Conservation (phyloP, 2,113 vertebrate species). For the Crocuta crocuta region DNA sequence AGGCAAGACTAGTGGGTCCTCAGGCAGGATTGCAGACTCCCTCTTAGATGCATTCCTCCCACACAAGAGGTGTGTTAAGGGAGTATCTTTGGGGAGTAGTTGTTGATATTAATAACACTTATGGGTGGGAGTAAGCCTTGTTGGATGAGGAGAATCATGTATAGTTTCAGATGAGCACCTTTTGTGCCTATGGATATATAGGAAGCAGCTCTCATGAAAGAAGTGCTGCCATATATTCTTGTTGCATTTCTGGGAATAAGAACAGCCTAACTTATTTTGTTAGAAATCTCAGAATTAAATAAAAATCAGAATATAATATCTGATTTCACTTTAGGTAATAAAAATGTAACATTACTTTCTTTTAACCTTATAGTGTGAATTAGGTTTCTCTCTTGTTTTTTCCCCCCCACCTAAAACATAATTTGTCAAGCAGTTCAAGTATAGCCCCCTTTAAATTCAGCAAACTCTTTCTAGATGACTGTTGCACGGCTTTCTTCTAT, state of each 20-base stretch:
- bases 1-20: background rate
- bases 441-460: slow-evolving; percentile 44
- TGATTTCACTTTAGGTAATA: slow-evolving; percentile 12
- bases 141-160: background rate
- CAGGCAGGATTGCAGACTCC: background rate
- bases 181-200: background rate
- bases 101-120: background rate
- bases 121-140: background rate
- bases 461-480: slow-evolving; percentile 56
- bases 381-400: background rate
- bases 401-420: background rate
- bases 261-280: background rate
- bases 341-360: background rate
- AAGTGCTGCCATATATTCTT: background rate
- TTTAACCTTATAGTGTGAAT: background rate
- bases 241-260: slow-evolving; percentile 27
- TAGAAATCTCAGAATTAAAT: slow-evolving; percentile 41
- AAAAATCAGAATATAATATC: slow-evolving; percentile 20
- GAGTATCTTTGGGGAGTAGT: background rate
- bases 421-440: slow-evolving; percentile 39
- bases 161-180: slow-evolving; percentile 29
- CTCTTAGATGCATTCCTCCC: background rate
- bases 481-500: slow-evolving; percentile 59
- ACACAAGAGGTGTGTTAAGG: background rate
- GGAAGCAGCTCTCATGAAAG: slow-evolving; percentile 17